A percentile compares a stretch with the other conserved stretches of the same genome.
phyloP scores from a whole-genome alignment of 2,797 vertebrate species.

The Neopelma chrysocephalum region DNA sequence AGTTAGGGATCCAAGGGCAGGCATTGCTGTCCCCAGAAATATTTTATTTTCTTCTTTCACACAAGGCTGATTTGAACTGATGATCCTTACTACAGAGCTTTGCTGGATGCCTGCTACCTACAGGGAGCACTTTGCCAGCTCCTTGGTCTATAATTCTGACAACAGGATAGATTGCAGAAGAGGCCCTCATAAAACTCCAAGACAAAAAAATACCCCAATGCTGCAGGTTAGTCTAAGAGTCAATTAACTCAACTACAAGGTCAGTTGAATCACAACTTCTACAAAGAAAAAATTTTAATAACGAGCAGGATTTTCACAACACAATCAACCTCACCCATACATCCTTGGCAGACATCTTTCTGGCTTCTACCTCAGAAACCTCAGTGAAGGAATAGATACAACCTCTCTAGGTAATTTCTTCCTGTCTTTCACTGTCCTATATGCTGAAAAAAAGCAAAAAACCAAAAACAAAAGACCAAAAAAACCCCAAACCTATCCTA shows the following conservation, averaged over 20 bases:
- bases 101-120: conserved; percentile 6
- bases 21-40: not conserved
- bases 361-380: not conserved
- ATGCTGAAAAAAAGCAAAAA: not conserved
- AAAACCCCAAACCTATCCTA: not conserved
- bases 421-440: not conserved
- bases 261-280: not conserved
- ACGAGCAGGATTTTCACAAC: not conserved
- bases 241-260: conserved; percentile 25
- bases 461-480: too few relatives aligned
- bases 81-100: conserved; percentile 27
- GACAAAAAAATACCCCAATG: not conserved
- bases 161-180: conserved; percentile 11
- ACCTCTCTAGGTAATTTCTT: not conserved
- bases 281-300: not conserved
- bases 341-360: not conserved
- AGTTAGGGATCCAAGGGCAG: not conserved
- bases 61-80: conserved; percentile 17
- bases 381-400: not conserved
- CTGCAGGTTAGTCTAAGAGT: not conserved
- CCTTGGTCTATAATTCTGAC: conserved; percentile 50
- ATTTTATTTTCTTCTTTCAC: conserved; percentile 31
- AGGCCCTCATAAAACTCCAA: not conserved
- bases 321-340: not conserved
- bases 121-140: conserved; percentile 23